phyloP scores from a whole-genome alignment of 1,140 invertebrate genomes.

The Conopomorpha cramerella region DNA sequence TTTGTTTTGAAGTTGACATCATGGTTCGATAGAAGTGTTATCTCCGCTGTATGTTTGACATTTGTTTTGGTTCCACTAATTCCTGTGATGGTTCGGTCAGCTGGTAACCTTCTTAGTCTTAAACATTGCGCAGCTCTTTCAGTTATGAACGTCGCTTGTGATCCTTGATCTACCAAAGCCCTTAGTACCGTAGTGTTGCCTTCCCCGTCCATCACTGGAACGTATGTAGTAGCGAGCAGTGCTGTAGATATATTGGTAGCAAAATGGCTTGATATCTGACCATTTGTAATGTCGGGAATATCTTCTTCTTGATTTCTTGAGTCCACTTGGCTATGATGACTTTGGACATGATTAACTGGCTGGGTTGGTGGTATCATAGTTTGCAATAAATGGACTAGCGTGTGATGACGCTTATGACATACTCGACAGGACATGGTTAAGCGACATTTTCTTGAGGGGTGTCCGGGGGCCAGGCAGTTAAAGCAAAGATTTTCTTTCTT shows the following conservation, averaged over 20 bases:
- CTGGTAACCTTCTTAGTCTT: constrained; percentile 1
- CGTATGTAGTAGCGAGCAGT: constrained; percentile 8
- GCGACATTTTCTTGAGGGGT: constrained; percentile 13
- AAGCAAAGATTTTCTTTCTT: constrained; percentile 15
- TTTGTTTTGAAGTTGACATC: too few species aligned
- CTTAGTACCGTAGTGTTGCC: neutral
- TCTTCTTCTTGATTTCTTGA: constrained; percentile 2
- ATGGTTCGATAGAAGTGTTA: neutral
- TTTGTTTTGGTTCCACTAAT: neutral
- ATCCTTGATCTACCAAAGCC: constrained; percentile 7
- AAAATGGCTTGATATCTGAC: constrained; percentile 11
- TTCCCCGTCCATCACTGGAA: constrained; percentile 5
- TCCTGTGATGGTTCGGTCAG: constrained; percentile 3
- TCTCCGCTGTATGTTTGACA: neutral
- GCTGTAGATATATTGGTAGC: constrained; percentile 6
- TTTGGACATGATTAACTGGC: constrained; percentile 2
- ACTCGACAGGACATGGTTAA: constrained; percentile 12
- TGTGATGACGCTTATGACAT: constrained; percentile 17
- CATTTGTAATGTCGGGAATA: constrained; percentile 7
- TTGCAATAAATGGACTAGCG: constrained; percentile 12
- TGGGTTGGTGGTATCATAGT: neutral
- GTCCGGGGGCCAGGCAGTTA: constrained; percentile 15
- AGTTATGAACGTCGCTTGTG: constrained; percentile 9
- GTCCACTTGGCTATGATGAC: constrained; percentile 5
- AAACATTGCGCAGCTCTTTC: constrained; percentile 6